Conservation (phyloP, 2,113 vertebrate genomes). For the Corythornis cristatus region DNA sequence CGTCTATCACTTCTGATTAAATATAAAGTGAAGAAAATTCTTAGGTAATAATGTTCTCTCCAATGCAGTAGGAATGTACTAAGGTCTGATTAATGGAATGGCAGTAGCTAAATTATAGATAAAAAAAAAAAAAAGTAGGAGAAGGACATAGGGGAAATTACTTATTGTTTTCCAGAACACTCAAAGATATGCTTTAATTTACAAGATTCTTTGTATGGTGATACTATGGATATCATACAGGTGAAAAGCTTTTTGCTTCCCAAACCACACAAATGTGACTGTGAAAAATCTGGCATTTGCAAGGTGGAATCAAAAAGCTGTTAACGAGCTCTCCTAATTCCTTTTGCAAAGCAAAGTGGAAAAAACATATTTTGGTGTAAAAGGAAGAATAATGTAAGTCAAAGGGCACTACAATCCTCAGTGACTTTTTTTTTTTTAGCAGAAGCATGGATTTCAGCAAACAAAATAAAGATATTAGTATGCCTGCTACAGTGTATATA, state of each 20-base stretch:
- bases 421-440: neutral
- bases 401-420: neutral
- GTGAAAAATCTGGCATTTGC: neutral
- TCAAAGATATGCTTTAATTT: neutral
- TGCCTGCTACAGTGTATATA: neutral
- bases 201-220: neutral
- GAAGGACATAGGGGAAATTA: neutral
- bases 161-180: neutral
- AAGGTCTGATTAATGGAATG: neutral
- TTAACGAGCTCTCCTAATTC: neutral
- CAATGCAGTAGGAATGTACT: neutral
- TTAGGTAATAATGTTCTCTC: neutral
- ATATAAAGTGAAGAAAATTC: neutral
- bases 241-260: neutral
- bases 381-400: neutral
- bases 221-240: neutral
- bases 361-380: neutral
- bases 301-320: neutral
- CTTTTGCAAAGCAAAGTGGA: neutral
- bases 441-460: neutral
- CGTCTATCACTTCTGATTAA: neutral
- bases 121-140: neutral
- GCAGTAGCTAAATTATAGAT: neutral
- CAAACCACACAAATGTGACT: neutral
- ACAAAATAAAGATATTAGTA: neutral